Evolutionary conservation across 2,888 invertebrate species (phyloP), one percentile per base, ranked within the genome.

Genomic region (Aporophyla nigra): DNA sequence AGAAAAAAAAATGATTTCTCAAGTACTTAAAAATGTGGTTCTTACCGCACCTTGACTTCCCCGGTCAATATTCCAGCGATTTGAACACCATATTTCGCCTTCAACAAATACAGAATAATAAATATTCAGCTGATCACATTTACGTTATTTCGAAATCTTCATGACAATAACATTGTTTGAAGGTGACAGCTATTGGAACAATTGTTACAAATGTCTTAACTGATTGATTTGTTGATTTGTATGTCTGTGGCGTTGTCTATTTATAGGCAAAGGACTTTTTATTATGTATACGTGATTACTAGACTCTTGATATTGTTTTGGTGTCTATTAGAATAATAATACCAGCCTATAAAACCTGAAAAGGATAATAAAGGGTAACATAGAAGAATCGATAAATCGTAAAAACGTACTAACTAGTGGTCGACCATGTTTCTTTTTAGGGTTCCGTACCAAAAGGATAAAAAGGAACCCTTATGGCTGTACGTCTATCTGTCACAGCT

Each of bases 211-310:
- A 79, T 66, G 33, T 70, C 33, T 53, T 19, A 33, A 51, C 58
- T 63, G 80, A 80, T 84, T 72, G 80, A 80, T 84, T 80, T 16
- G 79, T 84, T 72, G 80, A 80, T 84, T 80, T 16, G 79, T 61
- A 51, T 69, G 59, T 66, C 61, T 67, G 66, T 71, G 21, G 14
- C 43, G 6, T 65, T n/a, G n/a, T 62, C n/a, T 80, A 67, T 79
- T 71, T 79, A 59, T 83, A 78, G 68, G 27, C 19, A n/a, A 46
- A 66, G 21, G 59, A 66, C 33, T 43, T 68, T 61, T 56, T 43
- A 80, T 53, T 80, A 68, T 56, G 59, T n/a, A 19, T 56, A 6
- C 2, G 6, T 59, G 59, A 16, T 14, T 72, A n/a, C 56, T 49
- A 58, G 5, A 53, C 27, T 19, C 40, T 53, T 54, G 12, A 46